Base-by-base conservation (phyloP, 2,113 vertebrate species). In the Talpa occidentalis region DNA sequence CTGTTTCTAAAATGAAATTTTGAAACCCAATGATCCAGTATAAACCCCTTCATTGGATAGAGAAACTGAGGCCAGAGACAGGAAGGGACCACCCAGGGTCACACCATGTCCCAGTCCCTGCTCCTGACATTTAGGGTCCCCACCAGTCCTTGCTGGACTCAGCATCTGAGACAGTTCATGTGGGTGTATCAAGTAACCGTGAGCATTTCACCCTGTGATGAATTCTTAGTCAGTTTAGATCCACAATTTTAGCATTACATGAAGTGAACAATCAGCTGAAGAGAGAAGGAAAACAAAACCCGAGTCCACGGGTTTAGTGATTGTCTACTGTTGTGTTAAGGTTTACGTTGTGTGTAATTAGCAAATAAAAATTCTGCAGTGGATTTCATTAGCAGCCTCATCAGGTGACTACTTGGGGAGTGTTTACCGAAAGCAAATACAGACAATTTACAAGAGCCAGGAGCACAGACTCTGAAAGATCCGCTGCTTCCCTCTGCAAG, bases 321-420 rank as follows among this genome's bases (percentile, higher is more conserved):
- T 49, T 0, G 0, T 49, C 88, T 78, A 47, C 35, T 74, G 28
- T 66, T 87, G 30, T n/a, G 66, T 62, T 92, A 60, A 56, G 70
- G 52, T 95, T 88, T 69, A 62, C 80, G 52, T 78, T 62, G 59
- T 74, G 5, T 52, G 69, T 79, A 91, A 92, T 94, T 91, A 95
- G 90, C 77, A 85, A 87, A 78, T 78, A 73, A 85, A 85, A 88
- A 92, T 87, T 74, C 85, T 69, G 49, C 35, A 37, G 37, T 90
- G 67, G 67, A n/a, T 88, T 95, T 93, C 81, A 82, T 85, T 80
- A 90, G 81, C 64, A 42, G 64, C 67, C 52, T 82, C 35, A 19
- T 89, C 91, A 70, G 69, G 78, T 67, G 78, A 90, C 73, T 32
- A 14, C 42, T 26, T 47, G 32, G 66, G 52, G 62, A 26, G 49